Evolutionary conservation across 2,113 vertebrate genomes (phyloP).

Genomic region (Oenanthe oenanthe): DNA sequence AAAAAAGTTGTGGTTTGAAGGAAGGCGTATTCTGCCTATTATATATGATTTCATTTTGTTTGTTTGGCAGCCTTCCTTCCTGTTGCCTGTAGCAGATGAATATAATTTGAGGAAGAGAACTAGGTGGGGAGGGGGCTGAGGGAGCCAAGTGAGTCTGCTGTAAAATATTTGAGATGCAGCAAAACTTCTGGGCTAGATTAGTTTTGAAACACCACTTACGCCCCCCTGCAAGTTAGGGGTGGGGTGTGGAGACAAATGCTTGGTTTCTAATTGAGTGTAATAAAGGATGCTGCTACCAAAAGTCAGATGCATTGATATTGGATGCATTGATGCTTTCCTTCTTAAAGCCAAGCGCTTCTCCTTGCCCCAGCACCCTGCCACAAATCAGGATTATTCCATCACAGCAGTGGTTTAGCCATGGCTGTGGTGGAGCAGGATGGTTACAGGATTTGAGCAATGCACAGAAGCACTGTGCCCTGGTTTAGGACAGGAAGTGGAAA

Average conservation of each 20-base stretch:
- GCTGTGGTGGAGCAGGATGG: not conserved
- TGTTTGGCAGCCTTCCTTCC: not conserved
- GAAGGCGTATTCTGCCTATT: not conserved
- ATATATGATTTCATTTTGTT: not conserved
- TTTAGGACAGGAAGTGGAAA: conserved; percentile 51
- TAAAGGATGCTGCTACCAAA: not conserved
- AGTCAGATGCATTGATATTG: not conserved
- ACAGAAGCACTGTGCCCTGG: conserved; percentile 12
- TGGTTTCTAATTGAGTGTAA: not conserved
- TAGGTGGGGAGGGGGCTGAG: not conserved
- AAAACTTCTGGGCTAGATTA: not conserved
- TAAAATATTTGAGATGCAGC: conserved; percentile 18
- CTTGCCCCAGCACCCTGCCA: not conserved
- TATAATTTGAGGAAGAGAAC: not conserved
- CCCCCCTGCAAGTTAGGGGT: not conserved
- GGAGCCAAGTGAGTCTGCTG: not conserved
- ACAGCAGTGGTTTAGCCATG: not conserved
- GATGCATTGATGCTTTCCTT: not conserved
- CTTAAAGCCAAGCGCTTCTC: not conserved
- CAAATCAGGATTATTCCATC: not conserved
- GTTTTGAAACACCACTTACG: not conserved
- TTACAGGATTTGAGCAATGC: not conserved
- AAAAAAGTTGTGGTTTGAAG: not conserved
- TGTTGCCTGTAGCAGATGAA: not conserved
- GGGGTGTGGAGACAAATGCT: not conserved